Percentiles rank a stretch among this genome's conserved stretches.
phyloP scores from a whole-genome alignment of 2,888 invertebrate genomes.

The Hydropsyche betteni region DNA sequence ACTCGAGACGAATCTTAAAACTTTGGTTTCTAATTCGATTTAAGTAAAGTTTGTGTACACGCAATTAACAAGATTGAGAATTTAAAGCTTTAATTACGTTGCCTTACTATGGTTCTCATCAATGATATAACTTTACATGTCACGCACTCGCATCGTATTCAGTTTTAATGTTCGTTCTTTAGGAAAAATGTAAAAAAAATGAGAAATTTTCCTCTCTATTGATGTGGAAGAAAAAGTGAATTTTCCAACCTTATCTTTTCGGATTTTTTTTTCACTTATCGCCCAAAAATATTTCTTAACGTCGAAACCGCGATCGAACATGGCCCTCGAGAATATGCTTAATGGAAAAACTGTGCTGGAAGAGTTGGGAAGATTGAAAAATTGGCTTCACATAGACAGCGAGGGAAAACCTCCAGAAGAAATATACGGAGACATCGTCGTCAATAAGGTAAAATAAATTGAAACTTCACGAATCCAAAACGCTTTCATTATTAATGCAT shows the following conservation, averaged over 20 bases:
- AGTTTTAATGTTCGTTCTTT: not conserved
- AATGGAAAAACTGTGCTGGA: conserved; percentile 47
- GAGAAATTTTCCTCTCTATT: not conserved
- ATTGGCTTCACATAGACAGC: conserved; percentile 48
- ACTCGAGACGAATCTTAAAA: not conserved
- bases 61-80: not conserved
- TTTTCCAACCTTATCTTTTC: not conserved
- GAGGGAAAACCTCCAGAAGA: conserved; percentile 44
- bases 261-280: not conserved
- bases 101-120: not conserved
- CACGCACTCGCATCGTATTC: not conserved
- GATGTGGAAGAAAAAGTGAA: conserved; percentile 3
- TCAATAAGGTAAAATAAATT: conserved; percentile 44
- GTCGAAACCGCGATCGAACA: conserved; percentile 22
- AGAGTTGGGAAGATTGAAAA: conserved; percentile 47
- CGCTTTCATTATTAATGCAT: too few species aligned
- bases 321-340: conserved; percentile 48
- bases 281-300: not conserved
- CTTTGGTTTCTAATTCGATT: not conserved
- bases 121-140: not conserved
- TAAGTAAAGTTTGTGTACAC: not conserved
- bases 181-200: not conserved
- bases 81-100: not conserved
- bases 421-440: conserved; percentile 42
- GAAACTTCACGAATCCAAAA: too few species aligned